Evolutionary conservation across 1,140 invertebrate species (phyloP).

Genomic region (Caenorhabditis brenneri): DNA sequence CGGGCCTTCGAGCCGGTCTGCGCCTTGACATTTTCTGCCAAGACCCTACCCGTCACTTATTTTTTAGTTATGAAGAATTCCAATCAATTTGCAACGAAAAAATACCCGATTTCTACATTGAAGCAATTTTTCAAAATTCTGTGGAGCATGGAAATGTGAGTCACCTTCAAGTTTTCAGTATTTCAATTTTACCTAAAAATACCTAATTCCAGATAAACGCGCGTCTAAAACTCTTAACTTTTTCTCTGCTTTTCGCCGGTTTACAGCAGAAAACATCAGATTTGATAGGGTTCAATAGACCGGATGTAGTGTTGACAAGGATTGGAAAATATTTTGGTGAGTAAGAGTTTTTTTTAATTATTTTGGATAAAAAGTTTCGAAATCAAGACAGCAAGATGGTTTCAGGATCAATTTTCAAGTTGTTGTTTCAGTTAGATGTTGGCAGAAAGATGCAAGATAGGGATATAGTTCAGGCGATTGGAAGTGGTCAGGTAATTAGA

Average conservation of each 20-base stretch:
- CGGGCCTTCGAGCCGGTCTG: too few relatives aligned
- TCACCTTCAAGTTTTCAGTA: too few relatives aligned
- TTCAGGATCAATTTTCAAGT: constrained; percentile 10
- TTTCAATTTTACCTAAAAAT: too few relatives aligned
- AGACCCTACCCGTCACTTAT: too few relatives aligned
- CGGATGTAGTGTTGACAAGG: not conserved
- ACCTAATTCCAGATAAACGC: not conserved
- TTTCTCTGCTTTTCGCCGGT: not conserved
- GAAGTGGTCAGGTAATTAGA: not conserved
- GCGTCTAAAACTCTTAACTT: not conserved
- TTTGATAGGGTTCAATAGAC: not conserved
- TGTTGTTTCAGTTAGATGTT: not conserved
- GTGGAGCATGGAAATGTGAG: constrained; percentile 11
- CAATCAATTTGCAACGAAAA: not conserved
- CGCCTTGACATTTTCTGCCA: too few relatives aligned
- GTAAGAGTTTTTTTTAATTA: not conserved
- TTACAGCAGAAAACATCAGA: not conserved
- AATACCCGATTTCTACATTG: not conserved
- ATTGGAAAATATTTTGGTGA: constrained; percentile 22
- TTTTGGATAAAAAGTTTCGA: not conserved
- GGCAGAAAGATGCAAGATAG: not conserved
- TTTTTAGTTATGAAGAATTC: constrained; percentile 12
- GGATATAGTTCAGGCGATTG: constrained; percentile 1
- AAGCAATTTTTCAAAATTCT: constrained; percentile 19
- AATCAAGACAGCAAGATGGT: too few relatives aligned